phyloP scores from a whole-genome alignment of 2,888 invertebrate species.

The Choristoneura rosaceana region DNA sequence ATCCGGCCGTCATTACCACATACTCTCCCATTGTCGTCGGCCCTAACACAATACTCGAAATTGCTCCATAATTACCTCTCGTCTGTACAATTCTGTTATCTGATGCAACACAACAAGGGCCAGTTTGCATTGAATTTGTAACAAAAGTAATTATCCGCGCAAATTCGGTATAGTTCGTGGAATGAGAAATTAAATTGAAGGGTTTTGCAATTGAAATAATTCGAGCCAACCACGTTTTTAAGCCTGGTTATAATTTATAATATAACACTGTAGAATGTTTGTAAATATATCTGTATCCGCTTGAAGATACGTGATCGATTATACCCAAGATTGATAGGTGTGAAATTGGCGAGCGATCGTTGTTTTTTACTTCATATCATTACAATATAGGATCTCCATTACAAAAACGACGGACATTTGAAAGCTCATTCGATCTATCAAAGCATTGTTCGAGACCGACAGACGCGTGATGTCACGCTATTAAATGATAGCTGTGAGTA shows the following conservation, averaged over 20 bases:
- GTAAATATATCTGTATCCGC: background rate
- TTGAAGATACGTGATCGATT: constrained; percentile 7
- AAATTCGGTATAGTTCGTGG: constrained; percentile 53
- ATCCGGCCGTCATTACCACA: constrained; percentile 51
- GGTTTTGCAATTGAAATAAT: constrained; percentile 52
- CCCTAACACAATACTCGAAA: constrained; percentile 53
- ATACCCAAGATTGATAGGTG: constrained; percentile 27
- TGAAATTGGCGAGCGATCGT: constrained; percentile 18
- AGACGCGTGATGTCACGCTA: constrained; percentile 39
- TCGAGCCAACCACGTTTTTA: constrained; percentile 11
- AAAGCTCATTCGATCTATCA: constrained; percentile 38
- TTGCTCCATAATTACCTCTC: constrained; percentile 45
- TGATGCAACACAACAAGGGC: constrained; percentile 48
- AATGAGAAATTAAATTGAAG: constrained; percentile 42
- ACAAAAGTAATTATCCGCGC: constrained; percentile 52
- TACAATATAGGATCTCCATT: constrained; percentile 24
- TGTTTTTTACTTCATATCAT: constrained; percentile 26
- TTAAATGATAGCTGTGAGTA: constrained; percentile 18
- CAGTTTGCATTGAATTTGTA: constrained; percentile 44
- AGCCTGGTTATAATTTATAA: background rate
- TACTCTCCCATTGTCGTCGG: constrained; percentile 50
- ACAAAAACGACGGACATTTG: constrained; percentile 35
- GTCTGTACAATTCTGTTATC: constrained; percentile 46
- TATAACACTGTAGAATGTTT: background rate
- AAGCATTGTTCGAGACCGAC: constrained; percentile 31